Conservation (phyloP, 1,140 invertebrate genomes). For the Penaeus japonicus region DNA sequence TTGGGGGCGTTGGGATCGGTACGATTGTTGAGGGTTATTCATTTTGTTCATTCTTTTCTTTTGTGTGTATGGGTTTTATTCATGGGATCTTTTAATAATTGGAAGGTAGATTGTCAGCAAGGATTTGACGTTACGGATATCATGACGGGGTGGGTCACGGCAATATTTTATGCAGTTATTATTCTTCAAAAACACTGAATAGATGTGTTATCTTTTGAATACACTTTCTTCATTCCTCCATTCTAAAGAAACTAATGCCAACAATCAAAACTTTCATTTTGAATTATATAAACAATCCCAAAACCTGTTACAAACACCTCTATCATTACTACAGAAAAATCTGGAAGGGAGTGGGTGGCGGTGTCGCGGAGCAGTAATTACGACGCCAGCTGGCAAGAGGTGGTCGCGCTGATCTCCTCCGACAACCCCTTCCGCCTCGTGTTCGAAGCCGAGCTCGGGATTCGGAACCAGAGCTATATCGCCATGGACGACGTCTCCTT, state of each 20-base stretch:
- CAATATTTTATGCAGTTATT: no score
- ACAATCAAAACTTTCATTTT: background rate
- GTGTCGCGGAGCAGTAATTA: background rate
- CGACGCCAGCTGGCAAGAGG: background rate
- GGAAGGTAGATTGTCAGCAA: no score
- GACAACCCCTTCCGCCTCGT: background rate
- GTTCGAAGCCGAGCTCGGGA: constrained; percentile 26
- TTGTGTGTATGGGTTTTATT: background rate
- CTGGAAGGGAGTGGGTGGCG: background rate
- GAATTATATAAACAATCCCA: no score
- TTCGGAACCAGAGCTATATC: background rate
- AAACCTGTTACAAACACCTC: no score
- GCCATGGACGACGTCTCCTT: constrained; percentile 32
- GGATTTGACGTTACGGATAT: no score
- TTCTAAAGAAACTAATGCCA: background rate
- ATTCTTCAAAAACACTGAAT: no score
- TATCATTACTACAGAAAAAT: background rate
- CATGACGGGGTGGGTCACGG: no score
- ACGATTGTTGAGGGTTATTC: no score
- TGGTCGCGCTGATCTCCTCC: background rate
- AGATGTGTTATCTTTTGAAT: background rate
- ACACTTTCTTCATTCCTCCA: background rate
- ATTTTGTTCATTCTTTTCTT: no score
- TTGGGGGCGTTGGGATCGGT: no score
- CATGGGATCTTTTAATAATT: no score